Evolutionary conservation across 2,797 vertebrate genomes (phyloP).

Genomic region (Falco biarmicus): DNA sequence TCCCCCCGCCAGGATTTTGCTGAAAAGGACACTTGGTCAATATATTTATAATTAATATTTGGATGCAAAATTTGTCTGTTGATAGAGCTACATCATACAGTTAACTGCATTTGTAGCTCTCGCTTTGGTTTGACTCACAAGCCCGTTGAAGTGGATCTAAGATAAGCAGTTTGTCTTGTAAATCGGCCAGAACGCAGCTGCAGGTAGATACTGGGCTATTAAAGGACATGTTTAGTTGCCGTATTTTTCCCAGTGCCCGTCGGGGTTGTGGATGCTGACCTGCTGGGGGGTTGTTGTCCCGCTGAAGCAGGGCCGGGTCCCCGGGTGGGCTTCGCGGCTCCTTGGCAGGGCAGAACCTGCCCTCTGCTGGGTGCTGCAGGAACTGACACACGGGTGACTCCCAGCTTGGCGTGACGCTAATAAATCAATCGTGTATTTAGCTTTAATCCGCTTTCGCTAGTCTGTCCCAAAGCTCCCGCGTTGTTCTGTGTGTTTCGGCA

Average conservation of each 20-base stretch:
- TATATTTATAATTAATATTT: not conserved
- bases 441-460: not conserved
- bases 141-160: not conserved
- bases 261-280: not conserved
- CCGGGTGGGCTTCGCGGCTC: rapidly evolving
- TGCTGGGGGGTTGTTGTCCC: not conserved
- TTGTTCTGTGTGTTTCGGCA: not conserved
- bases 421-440: not conserved
- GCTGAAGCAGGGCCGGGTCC: not conserved
- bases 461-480: not conserved
- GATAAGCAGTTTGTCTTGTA: not conserved
- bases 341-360: slow-evolving; percentile 59
- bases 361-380: slow-evolving; percentile 69
- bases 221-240: not conserved
- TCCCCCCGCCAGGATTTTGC: not conserved
- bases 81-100: not conserved
- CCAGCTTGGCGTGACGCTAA: not conserved
- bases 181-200: not conserved
- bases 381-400: not conserved
- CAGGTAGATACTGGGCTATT: not conserved
- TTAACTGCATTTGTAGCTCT: not conserved
- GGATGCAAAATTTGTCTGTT: not conserved
- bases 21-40: not conserved
- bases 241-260: not conserved
- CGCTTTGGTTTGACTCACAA: not conserved